phyloP scores from a whole-genome alignment of 2,113 vertebrate species.

The Porphyrio hochstetteri region DNA sequence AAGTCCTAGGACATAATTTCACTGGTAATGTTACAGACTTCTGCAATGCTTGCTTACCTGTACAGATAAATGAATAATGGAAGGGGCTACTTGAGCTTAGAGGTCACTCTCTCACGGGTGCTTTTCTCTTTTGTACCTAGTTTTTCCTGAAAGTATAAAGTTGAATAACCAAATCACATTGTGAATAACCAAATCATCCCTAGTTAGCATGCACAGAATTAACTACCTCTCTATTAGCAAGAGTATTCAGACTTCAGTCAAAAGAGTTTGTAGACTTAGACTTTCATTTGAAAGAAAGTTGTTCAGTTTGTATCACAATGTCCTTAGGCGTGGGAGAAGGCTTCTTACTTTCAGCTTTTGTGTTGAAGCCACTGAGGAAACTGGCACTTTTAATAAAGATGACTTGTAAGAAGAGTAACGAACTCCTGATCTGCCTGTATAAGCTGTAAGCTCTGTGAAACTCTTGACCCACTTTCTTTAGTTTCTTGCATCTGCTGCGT shows the following conservation, averaged over 20 bases:
- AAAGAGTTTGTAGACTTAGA: background rate
- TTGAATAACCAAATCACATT: conserved; percentile 21
- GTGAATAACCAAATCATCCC: conserved; percentile 41
- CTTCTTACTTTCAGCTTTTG: background rate
- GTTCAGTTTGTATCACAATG: background rate
- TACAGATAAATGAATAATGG: background rate
- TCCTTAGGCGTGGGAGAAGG: background rate
- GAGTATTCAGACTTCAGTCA: background rate
- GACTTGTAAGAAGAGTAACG: background rate
- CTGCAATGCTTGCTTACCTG: background rate
- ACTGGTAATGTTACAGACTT: background rate
- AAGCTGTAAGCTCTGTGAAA: background rate
- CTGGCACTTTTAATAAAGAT: background rate
- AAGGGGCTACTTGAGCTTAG: conserved; percentile 38
- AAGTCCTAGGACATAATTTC: background rate
- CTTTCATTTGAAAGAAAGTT: background rate
- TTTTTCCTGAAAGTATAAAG: conserved; percentile 33
- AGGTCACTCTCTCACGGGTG: background rate
- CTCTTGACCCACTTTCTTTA: background rate
- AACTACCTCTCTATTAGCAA: background rate
- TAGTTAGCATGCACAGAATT: background rate
- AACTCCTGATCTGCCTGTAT: background rate
- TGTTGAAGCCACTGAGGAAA: background rate
- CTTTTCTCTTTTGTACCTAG: conserved; percentile 9
- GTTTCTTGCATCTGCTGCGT: background rate